Evolutionary conservation across 2,888 invertebrate species (phyloP), one percentile per base, ranked within the genome.

Genomic region (Schizotus pectinicornis): DNA sequence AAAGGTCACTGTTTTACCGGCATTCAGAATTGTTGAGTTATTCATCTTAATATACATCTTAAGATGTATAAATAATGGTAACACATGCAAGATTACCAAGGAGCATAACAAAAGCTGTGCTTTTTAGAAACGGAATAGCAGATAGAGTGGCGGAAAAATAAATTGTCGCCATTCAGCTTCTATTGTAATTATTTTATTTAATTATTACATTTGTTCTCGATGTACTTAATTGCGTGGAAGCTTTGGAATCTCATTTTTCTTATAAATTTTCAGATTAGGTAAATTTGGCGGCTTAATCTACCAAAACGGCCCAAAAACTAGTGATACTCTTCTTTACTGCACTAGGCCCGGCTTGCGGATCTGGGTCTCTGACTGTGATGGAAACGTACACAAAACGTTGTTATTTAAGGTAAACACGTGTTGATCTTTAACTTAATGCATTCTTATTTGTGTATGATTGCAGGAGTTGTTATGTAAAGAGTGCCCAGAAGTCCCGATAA

Each of bases 291-390:
- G 82, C 52, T 81, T 82, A 76, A 85, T 81, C 79, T 83, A 80
- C 70, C 79, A 83, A 74, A 83, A 82, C 74, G 83, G 84, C 73
- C 80, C 82, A 50, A 78, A 80, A 53, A 82, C 81, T 46, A 75
- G 67, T 51, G 80, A 81, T 67, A 67, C 75, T 31, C 79, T 86
- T 49, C 83, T 92, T 50, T 92, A 88, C 80, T 90, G 93, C 71
- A 88, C 90, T 48, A 84, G 95, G 31, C 91, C 94, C 11, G 94
- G 94, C 6, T 82, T 91, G 59, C 82, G 95, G 35, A 82, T 95
- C 67, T 96, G 95, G 95, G 82, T 91, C 56, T 88, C 94, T 0
- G 88, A 90, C 79, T 77, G 82, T 13, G 76, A 80, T 32, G 95
- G 95, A 0, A 84, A 85, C 61, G 95, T 96, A n/a, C 83, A 86